phyloP scores from a whole-genome alignment of 2,113 vertebrate genomes.

The Prunella himalayana region DNA sequence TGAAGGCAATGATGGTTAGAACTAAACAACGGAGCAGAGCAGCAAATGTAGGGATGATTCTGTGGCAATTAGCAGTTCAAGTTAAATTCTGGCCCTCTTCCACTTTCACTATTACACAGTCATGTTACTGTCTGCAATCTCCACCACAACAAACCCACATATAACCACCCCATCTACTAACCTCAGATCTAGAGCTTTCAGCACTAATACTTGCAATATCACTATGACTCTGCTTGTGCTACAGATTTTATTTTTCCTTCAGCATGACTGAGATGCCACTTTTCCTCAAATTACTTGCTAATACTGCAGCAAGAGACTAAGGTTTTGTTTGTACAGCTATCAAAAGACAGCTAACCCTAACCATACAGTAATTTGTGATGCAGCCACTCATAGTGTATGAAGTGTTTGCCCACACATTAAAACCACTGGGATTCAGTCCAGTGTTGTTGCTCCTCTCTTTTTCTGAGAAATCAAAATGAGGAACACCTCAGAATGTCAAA shows the following conservation, averaged over 20 bases:
- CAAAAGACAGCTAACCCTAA: neutral
- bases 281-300: neutral
- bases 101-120: neutral
- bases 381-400: accelerated
- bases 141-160: neutral
- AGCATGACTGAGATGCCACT: neutral
- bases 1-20: neutral
- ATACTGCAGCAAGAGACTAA: neutral
- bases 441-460: neutral
- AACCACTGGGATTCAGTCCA: neutral
- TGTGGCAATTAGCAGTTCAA: neutral
- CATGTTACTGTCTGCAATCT: accelerated
- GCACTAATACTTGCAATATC: neutral
- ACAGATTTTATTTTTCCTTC: neutral
- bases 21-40: neutral
- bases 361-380: neutral
- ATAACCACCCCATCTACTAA: neutral
- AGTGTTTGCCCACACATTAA: neutral
- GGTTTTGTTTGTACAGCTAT: neutral
- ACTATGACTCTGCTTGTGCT: neutral
- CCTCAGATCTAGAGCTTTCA: neutral
- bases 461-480: neutral
- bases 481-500: neutral
- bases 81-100: neutral
- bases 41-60: accelerated